Evolutionary conservation across 1,140 invertebrate species (phyloP), one percentile per base, ranked within the genome.

Genomic region (Zaprionus camerounensis): DNA sequence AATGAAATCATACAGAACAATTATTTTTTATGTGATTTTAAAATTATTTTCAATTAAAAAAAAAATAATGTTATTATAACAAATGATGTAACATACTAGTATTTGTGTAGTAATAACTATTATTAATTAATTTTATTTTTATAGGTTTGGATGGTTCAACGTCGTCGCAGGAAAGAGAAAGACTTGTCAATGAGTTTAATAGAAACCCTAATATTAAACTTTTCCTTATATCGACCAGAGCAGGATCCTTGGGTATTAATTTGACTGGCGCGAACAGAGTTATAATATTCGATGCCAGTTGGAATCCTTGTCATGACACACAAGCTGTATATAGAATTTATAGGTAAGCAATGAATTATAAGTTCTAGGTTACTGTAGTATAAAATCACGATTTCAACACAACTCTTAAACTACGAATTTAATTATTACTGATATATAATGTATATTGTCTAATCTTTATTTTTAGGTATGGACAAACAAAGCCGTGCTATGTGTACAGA

Each of bases 301-400:
- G 99, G 98, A 99, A 99, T 94, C 99, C 99, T n/a, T 99, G 99
- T 91, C 98, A 99, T 92, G 99, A 99, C 92, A 99, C 98, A 2
- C 99, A 99, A 93, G 99, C 99, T 59, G 98, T 99, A 2, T 99
- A 99, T 93, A 94, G 99, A 83, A 98, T 99, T 41, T 99, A 99
- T 93, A 95, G 98, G 92, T 92, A 63, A 71, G 66, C 22, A 1
- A 61, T 24, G 11, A 58, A 55, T 20, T 17, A 34, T 31, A 11
- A 34, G 9, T 11, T 34, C 9, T 34, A 11, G 7, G 9, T 11
- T 11, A 34, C 31, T 3, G 24, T 26, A 26, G 0, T 26, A 26
- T 26, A 5, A 1, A 26, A 26, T 5, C 24, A 26, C 24, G 24
- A 26, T 26, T 26, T 26, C 4, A 26, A 24, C 24, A 28, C 31